A percentile compares a stretch with the other conserved stretches of the same genome.
phyloP scores from a whole-genome alignment of 2,797 vertebrate species.

The Phalanger gymnotis region DNA sequence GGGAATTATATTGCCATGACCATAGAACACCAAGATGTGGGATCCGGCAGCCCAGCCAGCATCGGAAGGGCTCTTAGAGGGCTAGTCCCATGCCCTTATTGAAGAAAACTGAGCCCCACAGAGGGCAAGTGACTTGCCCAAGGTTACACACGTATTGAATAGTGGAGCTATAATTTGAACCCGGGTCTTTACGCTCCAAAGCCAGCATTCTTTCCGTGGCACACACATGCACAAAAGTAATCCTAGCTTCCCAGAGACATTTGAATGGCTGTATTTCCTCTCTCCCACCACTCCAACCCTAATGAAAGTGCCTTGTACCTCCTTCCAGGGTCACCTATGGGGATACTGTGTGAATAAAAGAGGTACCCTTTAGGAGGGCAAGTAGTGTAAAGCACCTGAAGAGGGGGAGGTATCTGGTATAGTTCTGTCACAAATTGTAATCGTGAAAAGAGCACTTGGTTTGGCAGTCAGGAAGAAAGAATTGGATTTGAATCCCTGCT shows the following conservation, averaged over 20 bases:
- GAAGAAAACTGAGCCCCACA: background rate
- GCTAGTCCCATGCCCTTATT: background rate
- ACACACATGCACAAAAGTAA: background rate
- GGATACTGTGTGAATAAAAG: background rate
- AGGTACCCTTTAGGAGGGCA: background rate
- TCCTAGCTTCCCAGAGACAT: background rate
- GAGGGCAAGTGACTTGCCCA: background rate
- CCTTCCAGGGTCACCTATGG: background rate
- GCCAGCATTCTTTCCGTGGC: background rate
- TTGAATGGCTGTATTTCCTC: background rate
- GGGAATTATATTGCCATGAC: background rate
- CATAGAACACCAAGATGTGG: background rate
- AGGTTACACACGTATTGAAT: background rate
- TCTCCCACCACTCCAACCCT: background rate
- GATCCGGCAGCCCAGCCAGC: background rate
- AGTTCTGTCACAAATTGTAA: background rate
- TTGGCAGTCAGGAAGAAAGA: background rate
- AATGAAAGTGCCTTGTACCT: background rate
- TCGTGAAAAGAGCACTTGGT: background rate
- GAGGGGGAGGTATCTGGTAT: background rate
- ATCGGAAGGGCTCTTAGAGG: background rate
- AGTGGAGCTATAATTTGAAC: background rate
- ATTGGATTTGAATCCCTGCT: background rate
- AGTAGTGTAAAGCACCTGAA: background rate
- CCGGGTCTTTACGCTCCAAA: background rate